Evolutionary conservation across 2,888 invertebrate species (phyloP), one percentile per base, ranked within the genome.

Genomic region (Resseliella maxima): DNA sequence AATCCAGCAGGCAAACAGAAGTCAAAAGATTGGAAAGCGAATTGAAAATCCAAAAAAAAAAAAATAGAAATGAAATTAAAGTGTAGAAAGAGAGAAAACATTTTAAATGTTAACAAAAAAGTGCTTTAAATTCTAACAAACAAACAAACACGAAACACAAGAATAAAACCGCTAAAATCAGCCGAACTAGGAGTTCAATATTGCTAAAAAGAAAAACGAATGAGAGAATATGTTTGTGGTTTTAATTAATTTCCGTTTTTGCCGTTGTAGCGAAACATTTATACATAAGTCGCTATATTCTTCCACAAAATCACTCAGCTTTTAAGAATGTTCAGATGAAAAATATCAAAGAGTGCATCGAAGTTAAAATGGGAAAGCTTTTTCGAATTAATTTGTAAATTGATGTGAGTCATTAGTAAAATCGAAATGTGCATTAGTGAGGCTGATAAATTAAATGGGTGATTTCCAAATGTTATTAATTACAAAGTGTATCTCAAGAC

Each of bases 101-200:
- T 31, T 31, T 31, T 15, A 72, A 72, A 72, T 72, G 72, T 72
- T 72, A 72, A 72, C 72, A 72, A 31, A 72, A 31, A 72, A 72
- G 72, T 72, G 72, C 72, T 72, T 72, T 72, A 72, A 72, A 72
- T 12, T 72, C 72, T n/a, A 59, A 59, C 27, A 72, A 72, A 72
- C 27, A 24, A 24, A 24, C 5, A n/a, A n/a, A n/a, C n/a, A n/a
- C n/a, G n/a, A n/a, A n/a, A n/a, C n/a, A n/a, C n/a, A n/a, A n/a
- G 3, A 31, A 15, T 31, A 12, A 72, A 72, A 31, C n/a, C 72
- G 72, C 72, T 31, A 18, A 6, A 72, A 6, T 35, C 5, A 72
- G 72, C 31, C 31, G 31, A 72, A 31, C 5, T 59, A 59, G 27
- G 3, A n/a, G 24, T 59, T 27, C 59, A 59, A 27, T 59, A n/a